Conservation (phyloP, 2,797 vertebrate genomes). For the Clarias pachynema region DNA sequence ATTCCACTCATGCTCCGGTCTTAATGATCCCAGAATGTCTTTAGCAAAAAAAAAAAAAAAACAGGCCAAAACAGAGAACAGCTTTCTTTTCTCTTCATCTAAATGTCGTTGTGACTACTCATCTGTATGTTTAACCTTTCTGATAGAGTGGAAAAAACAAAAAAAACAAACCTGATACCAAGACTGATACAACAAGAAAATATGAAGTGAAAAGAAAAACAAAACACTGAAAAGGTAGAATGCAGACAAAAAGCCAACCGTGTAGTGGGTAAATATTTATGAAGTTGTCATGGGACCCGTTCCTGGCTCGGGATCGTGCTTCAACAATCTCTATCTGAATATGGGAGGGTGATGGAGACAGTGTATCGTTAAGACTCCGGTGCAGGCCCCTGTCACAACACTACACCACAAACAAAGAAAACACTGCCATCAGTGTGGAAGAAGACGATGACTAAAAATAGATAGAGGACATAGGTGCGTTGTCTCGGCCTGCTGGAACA, state of each 20-base stretch:
- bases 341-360: slow-evolving; percentile 69
- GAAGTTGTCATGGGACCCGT: slow-evolving; percentile 81
- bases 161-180: slow-evolving; percentile 46
- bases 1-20: slow-evolving; percentile 41
- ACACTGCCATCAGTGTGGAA: slow-evolving; percentile 61
- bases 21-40: slow-evolving; percentile 43
- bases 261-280: slow-evolving; percentile 81
- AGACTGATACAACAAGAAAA: slow-evolving; percentile 60
- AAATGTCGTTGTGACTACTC: slow-evolving; percentile 18
- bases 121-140: slow-evolving; percentile 25
- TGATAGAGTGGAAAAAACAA: slow-evolving; percentile 18
- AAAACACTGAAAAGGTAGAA: slow-evolving; percentile 65
- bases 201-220: slow-evolving; percentile 40
- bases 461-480: slow-evolving; percentile 26
- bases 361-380: slow-evolving; percentile 74
- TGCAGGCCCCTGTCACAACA: slow-evolving; percentile 76
- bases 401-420: slow-evolving; percentile 66
- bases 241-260: slow-evolving; percentile 65
- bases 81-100: slow-evolving; percentile 30
- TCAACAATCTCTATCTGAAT: slow-evolving; percentile 80
- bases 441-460: slow-evolving; percentile 69
- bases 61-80: slow-evolving; percentile 32
- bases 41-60: background rate
- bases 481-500: slow-evolving; percentile 41
- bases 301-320: slow-evolving; percentile 76